Evolutionary conservation across 2,113 vertebrate genomes (phyloP).

Genomic region (Tichodroma muraria): DNA sequence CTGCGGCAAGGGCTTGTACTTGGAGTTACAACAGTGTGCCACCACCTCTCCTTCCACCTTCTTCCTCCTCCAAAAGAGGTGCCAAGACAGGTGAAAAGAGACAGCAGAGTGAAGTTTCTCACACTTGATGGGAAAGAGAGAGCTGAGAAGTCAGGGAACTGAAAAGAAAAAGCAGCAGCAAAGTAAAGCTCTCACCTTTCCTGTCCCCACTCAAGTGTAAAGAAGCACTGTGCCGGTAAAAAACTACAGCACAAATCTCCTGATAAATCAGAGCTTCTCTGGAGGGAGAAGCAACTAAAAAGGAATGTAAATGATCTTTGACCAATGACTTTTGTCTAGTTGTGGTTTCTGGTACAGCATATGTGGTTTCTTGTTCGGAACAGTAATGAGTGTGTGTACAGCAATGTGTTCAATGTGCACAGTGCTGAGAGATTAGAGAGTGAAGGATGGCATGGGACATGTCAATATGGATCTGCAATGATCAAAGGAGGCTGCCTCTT

Average conservation of each 20-base stretch:
- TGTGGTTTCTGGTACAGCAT: conserved; percentile 41
- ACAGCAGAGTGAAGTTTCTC: neutral
- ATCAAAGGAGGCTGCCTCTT: conserved; percentile 62
- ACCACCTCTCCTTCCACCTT: neutral
- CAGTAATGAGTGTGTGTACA: conserved; percentile 49
- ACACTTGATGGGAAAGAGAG: rapidly evolving
- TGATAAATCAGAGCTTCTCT: conserved; percentile 21
- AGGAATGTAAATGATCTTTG: conserved; percentile 58
- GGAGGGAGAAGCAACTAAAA: conserved; percentile 41
- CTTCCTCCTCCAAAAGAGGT: neutral
- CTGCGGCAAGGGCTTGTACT: neutral
- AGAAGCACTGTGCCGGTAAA: neutral
- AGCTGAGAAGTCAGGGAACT: neutral
- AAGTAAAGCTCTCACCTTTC: neutral
- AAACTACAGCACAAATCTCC: neutral
- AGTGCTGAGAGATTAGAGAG: conserved; percentile 60
- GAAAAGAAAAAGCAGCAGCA: neutral
- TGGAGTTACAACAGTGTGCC: neutral
- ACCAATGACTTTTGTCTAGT: conserved; percentile 47
- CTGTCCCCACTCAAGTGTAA: neutral
- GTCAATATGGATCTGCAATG: conserved; percentile 65
- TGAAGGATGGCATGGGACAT: conserved; percentile 61
- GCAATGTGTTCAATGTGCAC: conserved; percentile 45
- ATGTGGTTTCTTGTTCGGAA: conserved; percentile 4
- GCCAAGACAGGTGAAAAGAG: neutral